Percentiles rank a stretch among this genome's conserved stretches.
Conservation (phyloP, 1,140 invertebrate species). For the Zaprionus africanus region DNA sequence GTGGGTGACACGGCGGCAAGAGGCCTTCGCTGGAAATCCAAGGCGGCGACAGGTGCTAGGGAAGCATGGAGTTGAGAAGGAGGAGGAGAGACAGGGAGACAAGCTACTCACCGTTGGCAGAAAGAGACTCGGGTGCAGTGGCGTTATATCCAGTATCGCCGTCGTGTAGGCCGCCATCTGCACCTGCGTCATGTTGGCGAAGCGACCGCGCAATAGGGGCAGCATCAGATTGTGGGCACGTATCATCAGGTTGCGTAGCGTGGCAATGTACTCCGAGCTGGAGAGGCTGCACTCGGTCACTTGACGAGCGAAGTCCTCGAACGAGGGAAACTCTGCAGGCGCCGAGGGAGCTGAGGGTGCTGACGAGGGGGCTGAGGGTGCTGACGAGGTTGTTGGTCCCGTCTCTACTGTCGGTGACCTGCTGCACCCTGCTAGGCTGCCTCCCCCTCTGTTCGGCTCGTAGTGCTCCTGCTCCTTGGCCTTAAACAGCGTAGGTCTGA, state of each 20-base stretch:
- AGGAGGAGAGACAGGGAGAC: background rate
- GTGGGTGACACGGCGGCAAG: constrained; percentile 37
- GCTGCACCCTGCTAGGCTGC: background rate
- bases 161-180: constrained; percentile 60
- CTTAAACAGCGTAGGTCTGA: background rate
- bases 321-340: constrained; percentile 27
- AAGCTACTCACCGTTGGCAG: constrained; percentile 47
- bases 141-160: constrained; percentile 42
- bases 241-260: constrained; percentile 53
- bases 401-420: background rate
- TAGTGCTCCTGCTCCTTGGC: background rate
- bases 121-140: constrained; percentile 63
- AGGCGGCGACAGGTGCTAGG: constrained; percentile 20
- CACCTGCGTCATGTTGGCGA: constrained; percentile 44
- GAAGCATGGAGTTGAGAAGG: background rate
- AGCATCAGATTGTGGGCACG: constrained; percentile 59
- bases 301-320: constrained; percentile 50
- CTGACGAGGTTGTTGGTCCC: background rate
- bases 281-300: constrained; percentile 32
- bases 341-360: background rate
- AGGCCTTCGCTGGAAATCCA: constrained; percentile 11
- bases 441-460: background rate
- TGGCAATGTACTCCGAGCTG: constrained; percentile 52
- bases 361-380: background rate
- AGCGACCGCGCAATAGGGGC: constrained; percentile 46